These are phyloP conservation scores for Drosophila anomelani DNA, from an alignment of 2,888 invertebrate species.

Conservation along the genomic window DNA sequence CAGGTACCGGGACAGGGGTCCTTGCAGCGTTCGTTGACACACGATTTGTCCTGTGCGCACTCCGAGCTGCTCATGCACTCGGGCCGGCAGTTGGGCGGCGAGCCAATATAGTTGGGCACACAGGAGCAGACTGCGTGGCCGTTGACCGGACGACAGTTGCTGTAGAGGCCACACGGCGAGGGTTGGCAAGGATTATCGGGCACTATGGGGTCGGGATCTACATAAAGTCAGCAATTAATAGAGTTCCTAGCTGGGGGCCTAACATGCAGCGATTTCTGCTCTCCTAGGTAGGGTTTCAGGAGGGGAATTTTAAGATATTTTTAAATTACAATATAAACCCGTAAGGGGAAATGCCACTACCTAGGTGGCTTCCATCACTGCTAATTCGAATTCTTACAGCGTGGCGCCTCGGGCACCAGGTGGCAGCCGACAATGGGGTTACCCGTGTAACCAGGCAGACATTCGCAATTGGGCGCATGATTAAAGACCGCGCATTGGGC, in stretches of 20 bases:
- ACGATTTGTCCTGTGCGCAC: constrained; percentile 92
- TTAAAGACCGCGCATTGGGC: constrained; percentile 89
- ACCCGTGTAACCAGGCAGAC: constrained; percentile 87
- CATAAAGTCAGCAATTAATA: constrained; percentile 53
- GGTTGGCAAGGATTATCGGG: constrained; percentile 87
- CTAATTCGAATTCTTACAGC: constrained; percentile 79
- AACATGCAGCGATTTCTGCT: constrained; percentile 6
- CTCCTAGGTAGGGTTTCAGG: constrained; percentile 4
- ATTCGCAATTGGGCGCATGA: constrained; percentile 88
- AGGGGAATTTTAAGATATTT: neutral
- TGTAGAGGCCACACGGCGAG: constrained; percentile 92
- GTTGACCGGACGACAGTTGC: constrained; percentile 90
- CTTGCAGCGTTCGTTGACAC: constrained; percentile 91
- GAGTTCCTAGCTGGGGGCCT: constrained; percentile 23
- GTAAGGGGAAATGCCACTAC: neutral
- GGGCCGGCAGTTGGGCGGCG: constrained; percentile 91
- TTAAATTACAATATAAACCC: neutral
- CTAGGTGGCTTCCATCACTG: constrained; percentile 16
- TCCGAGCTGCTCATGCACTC: constrained; percentile 94
- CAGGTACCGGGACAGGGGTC: constrained; percentile 94
- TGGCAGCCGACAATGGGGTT: constrained; percentile 86
- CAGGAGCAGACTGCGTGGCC: constrained; percentile 93
- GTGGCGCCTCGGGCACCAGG: constrained; percentile 66
- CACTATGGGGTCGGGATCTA: constrained; percentile 80
- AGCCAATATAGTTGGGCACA: constrained; percentile 90